Evolutionary conservation across 1,140 invertebrate species (phyloP).

Genomic region (honey bee (Apis mellifera)): Amel_HAv3.1 CM009932.2:6068501-6069000

Average conservation of each 20-base stretch:
- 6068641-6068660: neutral
- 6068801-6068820: neutral
- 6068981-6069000: too few relatives aligned
- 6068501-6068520: conserved; percentile 6
- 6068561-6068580: conserved; percentile 12
- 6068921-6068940: too few relatives aligned
- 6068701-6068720: too few relatives aligned
- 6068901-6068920: too few relatives aligned
- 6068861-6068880: neutral
- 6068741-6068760: neutral
- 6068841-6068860: neutral
- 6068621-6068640: conserved; percentile 3
- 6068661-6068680: neutral
- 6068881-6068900: too few relatives aligned
- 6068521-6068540: conserved; percentile 13
- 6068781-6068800: neutral
- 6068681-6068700: neutral
- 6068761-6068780: too few relatives aligned
- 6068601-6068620: neutral
- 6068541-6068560: neutral
- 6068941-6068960: too few relatives aligned
- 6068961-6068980: too few relatives aligned
- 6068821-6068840: neutral
- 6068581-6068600: neutral
- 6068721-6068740: neutral